Conservation (phyloP, 1,140 invertebrate species). For the Drosophila jambulina region DNA sequence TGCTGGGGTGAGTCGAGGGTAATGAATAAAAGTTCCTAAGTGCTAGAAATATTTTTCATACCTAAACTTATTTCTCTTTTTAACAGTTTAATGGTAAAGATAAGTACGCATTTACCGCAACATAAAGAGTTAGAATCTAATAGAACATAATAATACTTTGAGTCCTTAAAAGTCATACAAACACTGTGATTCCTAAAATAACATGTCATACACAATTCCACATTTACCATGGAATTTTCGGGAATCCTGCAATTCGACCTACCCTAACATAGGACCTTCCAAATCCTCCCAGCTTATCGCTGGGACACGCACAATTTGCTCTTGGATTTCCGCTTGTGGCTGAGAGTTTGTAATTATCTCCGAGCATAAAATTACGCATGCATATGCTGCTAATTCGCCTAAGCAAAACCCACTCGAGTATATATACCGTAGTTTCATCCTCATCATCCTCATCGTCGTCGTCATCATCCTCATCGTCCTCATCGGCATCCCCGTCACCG, state of each 20-base stretch:
- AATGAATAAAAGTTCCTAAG: neutral
- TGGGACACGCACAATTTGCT: slow-evolving; percentile 64
- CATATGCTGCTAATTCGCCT: slow-evolving; percentile 44
- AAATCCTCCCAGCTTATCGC: slow-evolving; percentile 46
- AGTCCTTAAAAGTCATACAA: neutral
- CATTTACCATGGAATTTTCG: neutral
- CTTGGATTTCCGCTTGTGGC: slow-evolving; percentile 44
- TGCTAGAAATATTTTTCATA: neutral
- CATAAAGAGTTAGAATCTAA: too few relatives aligned
- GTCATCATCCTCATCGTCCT: slow-evolving; percentile 40
- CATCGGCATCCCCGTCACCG: slow-evolving; percentile 36
- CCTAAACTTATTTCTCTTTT: neutral
- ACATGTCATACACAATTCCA: neutral
- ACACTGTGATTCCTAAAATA: neutral
- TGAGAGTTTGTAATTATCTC: slow-evolving; percentile 62
- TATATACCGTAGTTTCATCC: slow-evolving; percentile 75
- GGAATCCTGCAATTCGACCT: neutral
- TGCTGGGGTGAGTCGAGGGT: neutral
- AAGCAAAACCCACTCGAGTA: slow-evolving; percentile 19
- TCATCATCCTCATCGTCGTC: slow-evolving; percentile 62
- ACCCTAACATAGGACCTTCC: slow-evolving; percentile 4
- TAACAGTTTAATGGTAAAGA: neutral
- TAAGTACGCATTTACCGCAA: too few relatives aligned
- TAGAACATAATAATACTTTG: too few relatives aligned
- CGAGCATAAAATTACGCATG: slow-evolving; percentile 59